phyloP scores from a whole-genome alignment of 2,113 vertebrate species.

The Sterrhoptilus dennistouni region DNA sequence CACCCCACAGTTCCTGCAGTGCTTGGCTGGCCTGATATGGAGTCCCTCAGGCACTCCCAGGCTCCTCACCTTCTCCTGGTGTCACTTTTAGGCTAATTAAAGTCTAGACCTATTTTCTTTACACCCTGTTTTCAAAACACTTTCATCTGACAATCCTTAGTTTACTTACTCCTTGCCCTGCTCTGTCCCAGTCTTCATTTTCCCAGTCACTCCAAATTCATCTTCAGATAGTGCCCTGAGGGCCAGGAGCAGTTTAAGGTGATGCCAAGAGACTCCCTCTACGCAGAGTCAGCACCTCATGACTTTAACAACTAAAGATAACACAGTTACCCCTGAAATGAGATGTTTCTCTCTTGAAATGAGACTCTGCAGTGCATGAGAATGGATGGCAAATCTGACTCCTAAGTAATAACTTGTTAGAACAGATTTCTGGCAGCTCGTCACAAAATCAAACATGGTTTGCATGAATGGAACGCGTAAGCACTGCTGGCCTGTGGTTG shows the following conservation, averaged over 20 bases:
- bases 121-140: not conserved
- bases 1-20: not conserved
- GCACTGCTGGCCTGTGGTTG: not conserved
- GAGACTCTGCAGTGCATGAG: not conserved
- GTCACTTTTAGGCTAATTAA: not conserved
- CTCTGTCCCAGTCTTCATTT: not conserved
- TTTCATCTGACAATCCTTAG: not conserved
- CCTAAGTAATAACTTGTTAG: not conserved
- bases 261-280: not conserved
- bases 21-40: rapidly evolving
- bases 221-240: not conserved
- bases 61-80: not conserved
- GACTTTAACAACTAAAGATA: not conserved
- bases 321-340: not conserved
- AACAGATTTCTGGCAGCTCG: not conserved
- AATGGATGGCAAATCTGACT: not conserved
- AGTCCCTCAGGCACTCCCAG: not conserved
- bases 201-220: not conserved
- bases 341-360: not conserved
- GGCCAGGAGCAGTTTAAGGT: not conserved
- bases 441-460: not conserved
- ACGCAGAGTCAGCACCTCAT: not conserved
- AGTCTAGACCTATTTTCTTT: not conserved
- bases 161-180: not conserved
- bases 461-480: not conserved